These are phyloP conservation scores for Apodemia mormo DNA, from an alignment of 2,888 invertebrate genomes.

Conservation along the genomic window DNA sequence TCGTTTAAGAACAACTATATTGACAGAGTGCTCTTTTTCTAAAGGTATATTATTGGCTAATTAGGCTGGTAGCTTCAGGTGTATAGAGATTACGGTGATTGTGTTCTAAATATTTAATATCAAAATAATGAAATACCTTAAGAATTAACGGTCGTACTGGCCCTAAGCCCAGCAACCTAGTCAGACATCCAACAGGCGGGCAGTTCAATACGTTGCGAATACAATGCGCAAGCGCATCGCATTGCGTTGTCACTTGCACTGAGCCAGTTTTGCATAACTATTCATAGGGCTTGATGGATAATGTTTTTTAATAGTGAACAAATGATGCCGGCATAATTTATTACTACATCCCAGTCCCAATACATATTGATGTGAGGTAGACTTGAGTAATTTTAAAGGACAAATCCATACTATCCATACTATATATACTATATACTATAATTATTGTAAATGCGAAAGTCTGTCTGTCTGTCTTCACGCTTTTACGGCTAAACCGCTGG, in stretches of 20 bases:
- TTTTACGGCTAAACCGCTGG: too few species aligned
- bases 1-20: too few species aligned
- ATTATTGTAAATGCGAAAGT: too few species aligned
- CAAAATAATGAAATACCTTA: not conserved
- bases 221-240: conserved; percentile 58
- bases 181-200: conserved; percentile 41
- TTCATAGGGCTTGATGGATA: conserved; percentile 66
- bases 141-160: not conserved
- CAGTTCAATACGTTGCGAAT: conserved; percentile 63
- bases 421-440: too few species aligned
- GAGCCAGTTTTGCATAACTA: conserved; percentile 58
- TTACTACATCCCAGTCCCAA: not conserved
- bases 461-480: too few species aligned
- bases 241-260: conserved; percentile 71
- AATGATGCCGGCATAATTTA: conserved; percentile 31
- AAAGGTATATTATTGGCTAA: too few species aligned
- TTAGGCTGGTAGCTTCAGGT: too few species aligned
- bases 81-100: too few species aligned
- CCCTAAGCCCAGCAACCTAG: conserved; percentile 20
- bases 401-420: not conserved
- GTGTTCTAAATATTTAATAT: too few species aligned
- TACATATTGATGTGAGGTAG: not conserved
- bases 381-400: not conserved
- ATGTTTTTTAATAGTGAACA: conserved; percentile 45
- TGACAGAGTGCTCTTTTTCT: too few species aligned